Percentiles rank a stretch among this genome's conserved stretches.
Conservation (phyloP, 2,113 vertebrate genomes). For the Oplegnathus fasciatus region DNA sequence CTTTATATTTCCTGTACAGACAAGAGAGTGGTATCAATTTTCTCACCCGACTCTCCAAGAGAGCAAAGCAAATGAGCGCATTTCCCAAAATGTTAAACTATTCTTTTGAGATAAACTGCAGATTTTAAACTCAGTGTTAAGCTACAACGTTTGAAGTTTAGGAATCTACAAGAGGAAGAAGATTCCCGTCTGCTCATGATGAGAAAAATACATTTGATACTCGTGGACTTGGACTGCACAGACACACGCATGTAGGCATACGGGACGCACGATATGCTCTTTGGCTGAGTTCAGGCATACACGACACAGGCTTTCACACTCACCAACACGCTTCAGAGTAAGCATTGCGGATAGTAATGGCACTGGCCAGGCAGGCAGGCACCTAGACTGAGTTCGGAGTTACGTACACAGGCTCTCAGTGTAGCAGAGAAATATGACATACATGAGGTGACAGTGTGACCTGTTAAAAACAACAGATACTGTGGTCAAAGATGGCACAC, state of each 20-base stretch:
- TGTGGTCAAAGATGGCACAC: conserved; percentile 37
- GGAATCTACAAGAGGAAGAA: conserved; percentile 26
- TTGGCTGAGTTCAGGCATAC: conserved; percentile 74
- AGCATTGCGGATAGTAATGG: conserved; percentile 51
- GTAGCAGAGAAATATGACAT: conserved; percentile 16
- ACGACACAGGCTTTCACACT: conserved; percentile 41
- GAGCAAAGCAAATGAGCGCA: neutral
- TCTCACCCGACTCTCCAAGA: neutral
- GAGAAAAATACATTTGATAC: conserved; percentile 17
- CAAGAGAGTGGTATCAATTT: neutral
- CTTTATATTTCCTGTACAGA: neutral
- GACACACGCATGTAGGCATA: conserved; percentile 41
- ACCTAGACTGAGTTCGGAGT: conserved; percentile 51
- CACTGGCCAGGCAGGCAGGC: conserved; percentile 63
- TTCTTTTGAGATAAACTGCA: neutral
- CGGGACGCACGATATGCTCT: conserved; percentile 62
- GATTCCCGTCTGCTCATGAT: conserved; percentile 44
- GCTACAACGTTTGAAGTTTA: conserved; percentile 4
- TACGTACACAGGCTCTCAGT: conserved; percentile 32
- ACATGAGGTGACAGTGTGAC: conserved; percentile 27
- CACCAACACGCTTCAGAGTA: conserved; percentile 34
- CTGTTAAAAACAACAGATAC: conserved; percentile 26
- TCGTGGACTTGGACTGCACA: conserved; percentile 40
- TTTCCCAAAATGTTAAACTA: neutral
- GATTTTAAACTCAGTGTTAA: conserved; percentile 23